phyloP scores from a whole-genome alignment of 2,113 vertebrate genomes.

The Paedocypris sp. region DNA sequence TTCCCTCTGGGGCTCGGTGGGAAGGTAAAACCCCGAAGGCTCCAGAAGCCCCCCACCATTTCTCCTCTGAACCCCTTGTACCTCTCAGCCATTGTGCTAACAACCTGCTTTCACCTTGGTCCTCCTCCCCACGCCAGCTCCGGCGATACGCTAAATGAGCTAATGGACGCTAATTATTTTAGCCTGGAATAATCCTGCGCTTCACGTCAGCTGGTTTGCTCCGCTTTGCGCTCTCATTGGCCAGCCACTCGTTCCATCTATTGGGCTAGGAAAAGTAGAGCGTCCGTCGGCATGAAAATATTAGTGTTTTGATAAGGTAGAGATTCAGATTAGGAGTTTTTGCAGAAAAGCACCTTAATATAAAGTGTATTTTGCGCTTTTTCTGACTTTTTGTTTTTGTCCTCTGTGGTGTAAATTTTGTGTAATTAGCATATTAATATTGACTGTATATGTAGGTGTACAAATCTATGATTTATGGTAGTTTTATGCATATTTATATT shows the following conservation, averaged over 20 bases:
- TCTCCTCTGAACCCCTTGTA: conserved; percentile 5
- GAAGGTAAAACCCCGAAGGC: conserved; percentile 79
- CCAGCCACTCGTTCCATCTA: conserved; percentile 22
- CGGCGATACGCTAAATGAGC: conserved; percentile 62
- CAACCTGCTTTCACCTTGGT: conserved; percentile 79
- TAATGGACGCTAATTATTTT: conserved; percentile 82
- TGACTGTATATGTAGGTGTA: too few relatives aligned
- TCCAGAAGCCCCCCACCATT: conserved; percentile 25
- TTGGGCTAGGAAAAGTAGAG: too few relatives aligned
- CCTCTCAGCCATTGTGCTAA: conserved; percentile 80
- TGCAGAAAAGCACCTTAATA: too few relatives aligned
- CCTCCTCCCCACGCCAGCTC: not conserved
- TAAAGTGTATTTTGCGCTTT: too few relatives aligned
- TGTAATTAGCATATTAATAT: too few relatives aligned
- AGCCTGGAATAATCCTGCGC: conserved; percentile 57
- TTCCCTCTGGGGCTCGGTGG: conserved; percentile 71
- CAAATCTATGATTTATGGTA: too few relatives aligned
- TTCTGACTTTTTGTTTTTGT: too few relatives aligned
- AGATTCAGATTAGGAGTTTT: too few relatives aligned
- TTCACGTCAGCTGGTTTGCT: not conserved
- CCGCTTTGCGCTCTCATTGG: not conserved
- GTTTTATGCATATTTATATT: too few relatives aligned
- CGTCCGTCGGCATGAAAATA: too few relatives aligned
- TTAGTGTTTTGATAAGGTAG: too few relatives aligned
- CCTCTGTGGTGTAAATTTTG: too few relatives aligned